phyloP scores from a whole-genome alignment of 2,113 vertebrate genomes.

The Numenius arquata region DNA sequence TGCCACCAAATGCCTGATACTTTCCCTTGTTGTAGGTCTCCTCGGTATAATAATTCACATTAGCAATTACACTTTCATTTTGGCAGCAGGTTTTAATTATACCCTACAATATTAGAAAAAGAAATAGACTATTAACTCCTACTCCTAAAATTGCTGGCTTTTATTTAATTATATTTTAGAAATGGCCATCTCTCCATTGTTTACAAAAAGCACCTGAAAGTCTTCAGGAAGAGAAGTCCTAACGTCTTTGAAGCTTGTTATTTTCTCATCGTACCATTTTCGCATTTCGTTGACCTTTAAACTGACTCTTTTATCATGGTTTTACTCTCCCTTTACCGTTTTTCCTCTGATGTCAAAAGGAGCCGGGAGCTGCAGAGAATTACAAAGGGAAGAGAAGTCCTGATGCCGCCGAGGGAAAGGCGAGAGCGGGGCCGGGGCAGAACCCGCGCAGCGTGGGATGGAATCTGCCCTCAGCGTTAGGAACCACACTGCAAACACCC shows the following conservation, averaged over 20 bases:
- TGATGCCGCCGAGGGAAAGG: background rate
- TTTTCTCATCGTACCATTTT: background rate
- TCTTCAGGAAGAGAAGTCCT: background rate
- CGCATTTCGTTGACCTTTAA: background rate
- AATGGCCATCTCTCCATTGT: background rate
- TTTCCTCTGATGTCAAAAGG: background rate
- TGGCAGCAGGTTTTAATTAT: slow-evolving; percentile 2
- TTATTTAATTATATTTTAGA: background rate
- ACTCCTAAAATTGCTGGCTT: background rate
- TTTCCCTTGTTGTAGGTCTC: background rate
- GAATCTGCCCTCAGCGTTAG: background rate
- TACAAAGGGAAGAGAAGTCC: accelerated
- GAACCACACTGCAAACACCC: background rate
- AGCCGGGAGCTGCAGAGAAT: background rate
- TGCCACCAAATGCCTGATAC: background rate
- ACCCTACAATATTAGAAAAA: background rate
- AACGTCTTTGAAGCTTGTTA: background rate
- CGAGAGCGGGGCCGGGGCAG: accelerated
- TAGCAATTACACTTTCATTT: background rate
- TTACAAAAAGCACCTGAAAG: background rate
- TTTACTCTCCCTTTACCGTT: background rate
- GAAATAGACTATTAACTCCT: background rate
- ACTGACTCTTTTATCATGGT: background rate
- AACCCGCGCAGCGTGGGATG: background rate
- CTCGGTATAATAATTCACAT: background rate